A percentile compares a stretch with the other conserved stretches of the same genome.
phyloP scores from a whole-genome alignment of 1,140 invertebrate genomes.

The Drosophila busckii region DNA sequence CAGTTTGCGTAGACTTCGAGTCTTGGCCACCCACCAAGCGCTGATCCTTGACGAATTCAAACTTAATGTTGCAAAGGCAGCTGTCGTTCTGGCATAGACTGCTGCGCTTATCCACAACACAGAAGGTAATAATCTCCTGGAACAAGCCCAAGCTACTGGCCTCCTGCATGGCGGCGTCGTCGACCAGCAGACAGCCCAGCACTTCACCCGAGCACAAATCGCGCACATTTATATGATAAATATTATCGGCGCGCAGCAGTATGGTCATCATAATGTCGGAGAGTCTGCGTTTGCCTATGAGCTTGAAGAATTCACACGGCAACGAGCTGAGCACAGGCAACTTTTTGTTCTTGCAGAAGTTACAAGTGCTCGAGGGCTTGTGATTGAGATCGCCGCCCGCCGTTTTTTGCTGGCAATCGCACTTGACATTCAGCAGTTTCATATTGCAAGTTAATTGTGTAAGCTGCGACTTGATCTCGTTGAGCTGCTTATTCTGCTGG shows the following conservation, averaged over 20 bases:
- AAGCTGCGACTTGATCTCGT: too few species aligned
- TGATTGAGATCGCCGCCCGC: not conserved
- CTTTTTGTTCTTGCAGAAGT: slow-evolving; percentile 27
- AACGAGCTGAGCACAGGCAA: slow-evolving; percentile 22
- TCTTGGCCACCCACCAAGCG: slow-evolving; percentile 30
- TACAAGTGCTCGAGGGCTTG: slow-evolving; percentile 31
- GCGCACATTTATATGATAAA: slow-evolving; percentile 58
- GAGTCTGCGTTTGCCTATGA: slow-evolving; percentile 14
- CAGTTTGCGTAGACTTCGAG: not conserved
- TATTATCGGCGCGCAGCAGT: slow-evolving; percentile 49
- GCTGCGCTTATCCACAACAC: slow-evolving; percentile 51
- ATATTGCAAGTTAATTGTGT: too few species aligned
- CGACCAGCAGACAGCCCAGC: slow-evolving; percentile 53
- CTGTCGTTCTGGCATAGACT: slow-evolving; percentile 16
- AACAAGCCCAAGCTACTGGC: slow-evolving; percentile 41
- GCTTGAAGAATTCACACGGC: slow-evolving; percentile 6
- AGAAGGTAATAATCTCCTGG: slow-evolving; percentile 56
- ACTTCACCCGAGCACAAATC: slow-evolving; percentile 14
- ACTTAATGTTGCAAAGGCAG: slow-evolving; percentile 32
- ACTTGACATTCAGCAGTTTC: too few species aligned
- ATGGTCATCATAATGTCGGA: slow-evolving; percentile 40
- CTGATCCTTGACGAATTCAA: slow-evolving; percentile 28
- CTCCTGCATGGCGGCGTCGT: slow-evolving; percentile 41
- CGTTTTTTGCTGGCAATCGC: not conserved
- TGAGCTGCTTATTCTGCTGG: too few species aligned